Conservation (phyloP, 2,797 vertebrate species). For the Anomalospiza imberbis region DNA sequence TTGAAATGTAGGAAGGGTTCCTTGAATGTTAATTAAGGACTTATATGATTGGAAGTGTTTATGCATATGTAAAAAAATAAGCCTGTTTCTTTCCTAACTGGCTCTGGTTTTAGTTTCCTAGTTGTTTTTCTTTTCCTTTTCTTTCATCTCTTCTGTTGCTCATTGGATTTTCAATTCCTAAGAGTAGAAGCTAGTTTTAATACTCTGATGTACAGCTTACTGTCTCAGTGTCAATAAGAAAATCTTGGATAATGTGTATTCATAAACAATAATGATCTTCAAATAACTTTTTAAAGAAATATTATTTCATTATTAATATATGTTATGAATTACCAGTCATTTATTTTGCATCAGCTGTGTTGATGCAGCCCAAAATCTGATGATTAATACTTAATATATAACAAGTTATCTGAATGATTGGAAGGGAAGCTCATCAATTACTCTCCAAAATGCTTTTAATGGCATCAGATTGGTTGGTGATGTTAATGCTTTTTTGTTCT, state of each 20-base stretch:
- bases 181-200: background rate
- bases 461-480: background rate
- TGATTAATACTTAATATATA: background rate
- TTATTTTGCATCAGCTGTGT: background rate
- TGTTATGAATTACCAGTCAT: background rate
- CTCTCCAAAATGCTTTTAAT: constrained; percentile 26
- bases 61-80: background rate
- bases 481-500: background rate
- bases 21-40: background rate
- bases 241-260: background rate
- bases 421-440: background rate
- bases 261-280: background rate
- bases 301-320: background rate
- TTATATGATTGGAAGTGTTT: background rate
- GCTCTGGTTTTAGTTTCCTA: background rate
- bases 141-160: background rate
- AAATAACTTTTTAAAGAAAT: background rate
- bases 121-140: background rate
- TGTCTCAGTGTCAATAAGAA: background rate
- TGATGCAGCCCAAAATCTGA: background rate
- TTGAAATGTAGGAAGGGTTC: background rate
- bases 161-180: background rate
- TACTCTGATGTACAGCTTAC: background rate
- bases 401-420: background rate
- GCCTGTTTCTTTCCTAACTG: background rate